Base-by-base conservation (phyloP, 2,888 invertebrate species). In the Drosophila suboccidentalis region DNA sequence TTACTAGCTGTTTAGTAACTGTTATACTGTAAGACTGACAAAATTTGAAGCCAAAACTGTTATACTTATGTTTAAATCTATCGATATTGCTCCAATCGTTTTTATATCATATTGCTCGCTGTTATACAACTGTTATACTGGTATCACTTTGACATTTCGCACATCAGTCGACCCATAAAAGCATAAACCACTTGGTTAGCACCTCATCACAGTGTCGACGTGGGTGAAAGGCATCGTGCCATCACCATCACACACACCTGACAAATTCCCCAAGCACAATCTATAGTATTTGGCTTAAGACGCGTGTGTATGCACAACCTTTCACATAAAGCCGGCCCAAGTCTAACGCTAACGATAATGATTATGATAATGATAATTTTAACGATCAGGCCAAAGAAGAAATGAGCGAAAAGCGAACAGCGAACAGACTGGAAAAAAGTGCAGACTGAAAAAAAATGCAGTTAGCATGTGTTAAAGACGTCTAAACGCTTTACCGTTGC, bases 351-450 rank as follows among this genome's bases (percentile, higher is more conserved):
- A 68, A 71, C 61, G 67, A 57, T 78, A 70, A 80, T 78, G 71
- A 79, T 83, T 77, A 80, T 77, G 80, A 78, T 80, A 75, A 80
- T 80, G 62, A 85, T 86, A 78, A 86, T 80, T 82, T 82, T 83
- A 69, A 68, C 72, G 75, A 79, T 74, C 71, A 69, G 73, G 61
- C 46, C 75, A 72, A 63, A 57, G 55, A 63, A 57, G 55, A 46
- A 61, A 57, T 46, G 44, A 62, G 44, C 41, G 29, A 46, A 47
- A 49, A 62, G 61, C 59, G 44, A 59, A 54, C 44, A 62, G 61
- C 59, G 44, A 59, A 54, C 44, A 44, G 54, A 29, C 57, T n/a
- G 59, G 43, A 39, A 22, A 22, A 26, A 26, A 39, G 44, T 62
- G 57, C 57, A 65, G 62, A 75, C 55, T 55, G 77, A 5, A 26